Base-by-base conservation (phyloP, 2,888 invertebrate genomes). In the Eupeodes luniger region DNA sequence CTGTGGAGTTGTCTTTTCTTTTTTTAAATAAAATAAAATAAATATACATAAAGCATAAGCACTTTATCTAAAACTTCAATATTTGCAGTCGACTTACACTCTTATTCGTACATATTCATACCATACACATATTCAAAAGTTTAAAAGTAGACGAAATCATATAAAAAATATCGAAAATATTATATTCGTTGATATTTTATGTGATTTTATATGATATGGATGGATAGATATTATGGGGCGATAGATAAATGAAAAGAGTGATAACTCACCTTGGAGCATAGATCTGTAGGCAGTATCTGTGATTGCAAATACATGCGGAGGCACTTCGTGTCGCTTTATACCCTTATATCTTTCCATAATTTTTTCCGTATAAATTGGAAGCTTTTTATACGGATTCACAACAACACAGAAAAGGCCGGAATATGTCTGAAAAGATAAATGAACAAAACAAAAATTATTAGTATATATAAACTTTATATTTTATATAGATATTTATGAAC, bases 341-440 rank as follows among this genome's bases (percentile, higher is more conserved):
- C 99, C 99, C 96, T 99, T 99, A 95, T 99, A 99, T 94, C 98
- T 96, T 94, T 99, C 99, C 96, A 99, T 98, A 91, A 99, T 98
- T 95, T 98, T 98, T 95, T 99, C 99, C 93, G 99, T 99, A 95
- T 99, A 99, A 94, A 99, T 99, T 89, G 99, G 99, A 93, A 99
- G 95, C 94, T 97, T 97, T 95, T 99, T 99, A 96, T 99, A 99
- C 5, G 99, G 99, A 94, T 99, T 99, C 91, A 99, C 99, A 91
- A 99, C 99, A 93, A 99, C 99, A 95, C 99, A 99, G 96, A 99
- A 99, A 91, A 99, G 97, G 90, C 99, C 99, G 90, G 99, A 99
- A 95, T 99, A 99, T 91, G 99, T 99, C 99, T 99, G 96, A 47
- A 96, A 95, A 81, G 75, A 85, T 57, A 72, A 44, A 64, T 53